phyloP scores from a whole-genome alignment of 1,140 invertebrate genomes.

The Polyergus mexicanus region DNA sequence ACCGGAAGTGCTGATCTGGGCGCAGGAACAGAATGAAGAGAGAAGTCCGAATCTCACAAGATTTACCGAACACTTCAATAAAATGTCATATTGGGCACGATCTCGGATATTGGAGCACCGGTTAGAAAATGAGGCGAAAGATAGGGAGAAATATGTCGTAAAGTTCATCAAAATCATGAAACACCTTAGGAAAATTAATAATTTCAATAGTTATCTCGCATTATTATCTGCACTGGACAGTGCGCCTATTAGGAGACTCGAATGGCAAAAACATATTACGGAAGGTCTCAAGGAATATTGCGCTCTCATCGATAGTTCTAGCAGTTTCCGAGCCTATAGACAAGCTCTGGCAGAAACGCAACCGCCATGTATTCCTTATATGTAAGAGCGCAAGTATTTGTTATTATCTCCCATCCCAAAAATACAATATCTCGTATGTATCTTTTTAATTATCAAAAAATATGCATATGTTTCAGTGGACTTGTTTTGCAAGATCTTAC shows the following conservation, averaged over 20 bases:
- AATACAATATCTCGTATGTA: neutral
- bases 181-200: constrained; percentile 97
- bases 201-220: constrained; percentile 99
- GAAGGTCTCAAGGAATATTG: constrained; percentile 98
- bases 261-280: constrained; percentile 97
- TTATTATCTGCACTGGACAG: constrained; percentile 98
- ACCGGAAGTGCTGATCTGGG: constrained; percentile 98
- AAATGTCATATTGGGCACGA: constrained; percentile 98
- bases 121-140: constrained; percentile 94
- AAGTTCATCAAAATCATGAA: constrained; percentile 99
- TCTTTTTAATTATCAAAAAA: constrained; percentile 1
- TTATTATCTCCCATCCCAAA: neutral
- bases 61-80: constrained; percentile 99
- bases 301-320: constrained; percentile 97
- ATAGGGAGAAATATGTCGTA: constrained; percentile 97
- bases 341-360: constrained; percentile 97
- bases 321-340: constrained; percentile 97
- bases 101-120: constrained; percentile 89
- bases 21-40: constrained; percentile 98
- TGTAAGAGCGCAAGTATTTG: constrained; percentile 89
- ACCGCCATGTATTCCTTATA: constrained; percentile 99
- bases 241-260: constrained; percentile 96
- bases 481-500: constrained; percentile 99
- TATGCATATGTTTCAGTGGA: constrained; percentile 90
- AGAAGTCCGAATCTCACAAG: constrained; percentile 97